These are phyloP conservation scores for Notolepis coatsorum DNA, from an alignment of 2,797 vertebrate species.

Conservation along the genomic window DNA sequence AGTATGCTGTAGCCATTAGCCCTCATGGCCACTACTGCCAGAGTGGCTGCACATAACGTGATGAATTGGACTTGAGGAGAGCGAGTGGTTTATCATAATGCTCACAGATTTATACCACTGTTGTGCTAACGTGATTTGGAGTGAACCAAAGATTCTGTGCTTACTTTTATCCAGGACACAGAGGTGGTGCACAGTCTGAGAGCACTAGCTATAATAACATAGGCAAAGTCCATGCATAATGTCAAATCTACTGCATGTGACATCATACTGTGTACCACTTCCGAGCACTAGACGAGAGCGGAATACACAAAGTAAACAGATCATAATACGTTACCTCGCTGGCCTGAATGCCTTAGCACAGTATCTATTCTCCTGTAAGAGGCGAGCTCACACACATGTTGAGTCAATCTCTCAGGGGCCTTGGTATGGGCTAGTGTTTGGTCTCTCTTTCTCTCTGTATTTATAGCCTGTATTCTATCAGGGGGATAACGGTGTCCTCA, in stretches of 20 bases:
- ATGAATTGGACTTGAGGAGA: slow-evolving; percentile 5
- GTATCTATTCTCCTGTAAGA: slow-evolving; percentile 49
- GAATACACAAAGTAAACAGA: slow-evolving; percentile 37
- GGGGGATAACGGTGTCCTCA: slow-evolving; percentile 62
- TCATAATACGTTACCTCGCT: slow-evolving; percentile 10
- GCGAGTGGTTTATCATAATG: slow-evolving; percentile 26
- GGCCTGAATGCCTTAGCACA: slow-evolving; percentile 27
- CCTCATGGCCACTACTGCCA: slow-evolving; percentile 38
- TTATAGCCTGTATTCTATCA: slow-evolving; percentile 68
- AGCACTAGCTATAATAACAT: not conserved
- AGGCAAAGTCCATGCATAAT: slow-evolving; percentile 31
- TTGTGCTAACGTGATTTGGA: slow-evolving; percentile 38
- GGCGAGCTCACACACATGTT: slow-evolving; percentile 50
- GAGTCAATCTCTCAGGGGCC: slow-evolving; percentile 59
- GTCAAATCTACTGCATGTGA: slow-evolving; percentile 29
- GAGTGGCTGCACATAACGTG: slow-evolving; percentile 13
- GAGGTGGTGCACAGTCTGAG: not conserved
- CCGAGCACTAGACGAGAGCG: slow-evolving; percentile 4
- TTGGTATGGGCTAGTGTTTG: slow-evolving; percentile 51
- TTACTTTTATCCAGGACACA: slow-evolving; percentile 8
- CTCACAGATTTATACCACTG: slow-evolving; percentile 13
- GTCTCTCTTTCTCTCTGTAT: slow-evolving; percentile 62
- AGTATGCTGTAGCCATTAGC: slow-evolving; percentile 52
- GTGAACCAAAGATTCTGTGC: not conserved
- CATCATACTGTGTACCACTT: not conserved